Evolutionary conservation across 2,797 vertebrate genomes (phyloP).

Genomic region (Huso huso): DNA sequence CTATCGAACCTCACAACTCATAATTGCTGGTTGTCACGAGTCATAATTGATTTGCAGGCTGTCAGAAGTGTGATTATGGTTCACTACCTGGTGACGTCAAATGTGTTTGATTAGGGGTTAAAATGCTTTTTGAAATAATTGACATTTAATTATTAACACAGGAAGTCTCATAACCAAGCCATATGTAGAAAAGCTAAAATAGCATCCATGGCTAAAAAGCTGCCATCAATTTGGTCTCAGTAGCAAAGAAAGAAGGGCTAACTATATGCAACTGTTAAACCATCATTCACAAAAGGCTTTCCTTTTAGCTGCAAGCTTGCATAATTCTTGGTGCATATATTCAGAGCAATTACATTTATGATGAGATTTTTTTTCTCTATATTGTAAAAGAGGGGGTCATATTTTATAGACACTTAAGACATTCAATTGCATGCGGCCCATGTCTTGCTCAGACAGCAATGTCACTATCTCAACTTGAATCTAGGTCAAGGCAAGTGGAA

Average conservation of each 20-base stretch:
- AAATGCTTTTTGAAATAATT: neutral
- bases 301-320: constrained; percentile 65
- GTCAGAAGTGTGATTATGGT: constrained; percentile 7
- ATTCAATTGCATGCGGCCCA: constrained; percentile 40
- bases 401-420: constrained; percentile 71
- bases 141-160: neutral
- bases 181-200: neutral
- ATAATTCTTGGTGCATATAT: constrained; percentile 66
- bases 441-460: constrained; percentile 64
- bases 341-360: constrained; percentile 43
- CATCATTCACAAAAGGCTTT: constrained; percentile 17
- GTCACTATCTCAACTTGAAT: constrained; percentile 63
- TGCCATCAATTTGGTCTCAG: neutral
- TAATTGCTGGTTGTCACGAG: constrained; percentile 47
- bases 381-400: constrained; percentile 67
- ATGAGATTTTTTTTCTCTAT: constrained; percentile 69
- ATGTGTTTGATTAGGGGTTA: constrained; percentile 6
- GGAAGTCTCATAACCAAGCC: neutral
- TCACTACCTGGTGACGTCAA: constrained; percentile 12
- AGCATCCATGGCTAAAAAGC: constrained; percentile 2
- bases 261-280: neutral
- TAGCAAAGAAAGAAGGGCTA: neutral
- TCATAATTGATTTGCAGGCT: constrained; percentile 46
- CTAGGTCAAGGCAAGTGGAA: constrained; percentile 67
- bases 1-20: constrained; percentile 33